A percentile compares a stretch with the other conserved stretches of the same genome.
Conservation (phyloP, 2,888 invertebrate genomes). For the Zelleria hepariella region DNA sequence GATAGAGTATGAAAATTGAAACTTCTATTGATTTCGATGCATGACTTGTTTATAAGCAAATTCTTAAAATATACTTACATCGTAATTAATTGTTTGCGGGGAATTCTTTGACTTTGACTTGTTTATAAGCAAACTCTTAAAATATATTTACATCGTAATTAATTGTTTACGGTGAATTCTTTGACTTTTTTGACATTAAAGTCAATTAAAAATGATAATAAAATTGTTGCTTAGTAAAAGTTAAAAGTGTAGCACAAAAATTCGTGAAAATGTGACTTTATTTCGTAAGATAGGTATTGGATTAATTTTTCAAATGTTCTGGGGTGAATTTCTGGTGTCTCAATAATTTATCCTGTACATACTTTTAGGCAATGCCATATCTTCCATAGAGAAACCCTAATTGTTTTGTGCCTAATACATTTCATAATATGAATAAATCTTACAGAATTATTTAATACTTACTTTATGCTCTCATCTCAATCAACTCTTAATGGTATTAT, state of each 20-base stretch:
- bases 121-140: not conserved
- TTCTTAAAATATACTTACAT: not conserved
- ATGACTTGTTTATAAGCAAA: not conserved
- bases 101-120: not conserved
- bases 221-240: not conserved
- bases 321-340: not conserved
- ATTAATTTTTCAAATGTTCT: not conserved
- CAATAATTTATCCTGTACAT: not conserved
- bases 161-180: not conserved
- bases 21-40: not conserved
- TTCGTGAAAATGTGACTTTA: not conserved
- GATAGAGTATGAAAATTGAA: not conserved
- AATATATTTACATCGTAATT: not conserved
- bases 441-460: too few species aligned
- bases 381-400: not conserved
- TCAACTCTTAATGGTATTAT: too few species aligned
- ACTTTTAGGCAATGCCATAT: not conserved
- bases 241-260: not conserved
- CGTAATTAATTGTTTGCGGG: not conserved
- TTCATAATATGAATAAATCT: too few species aligned
- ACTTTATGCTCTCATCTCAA: too few species aligned
- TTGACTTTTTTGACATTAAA: not conserved
- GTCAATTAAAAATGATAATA: not conserved
- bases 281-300: not conserved
- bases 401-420: too few species aligned